phyloP scores from a whole-genome alignment of 2,888 invertebrate genomes.

The Agriopis leucophaearia region DNA sequence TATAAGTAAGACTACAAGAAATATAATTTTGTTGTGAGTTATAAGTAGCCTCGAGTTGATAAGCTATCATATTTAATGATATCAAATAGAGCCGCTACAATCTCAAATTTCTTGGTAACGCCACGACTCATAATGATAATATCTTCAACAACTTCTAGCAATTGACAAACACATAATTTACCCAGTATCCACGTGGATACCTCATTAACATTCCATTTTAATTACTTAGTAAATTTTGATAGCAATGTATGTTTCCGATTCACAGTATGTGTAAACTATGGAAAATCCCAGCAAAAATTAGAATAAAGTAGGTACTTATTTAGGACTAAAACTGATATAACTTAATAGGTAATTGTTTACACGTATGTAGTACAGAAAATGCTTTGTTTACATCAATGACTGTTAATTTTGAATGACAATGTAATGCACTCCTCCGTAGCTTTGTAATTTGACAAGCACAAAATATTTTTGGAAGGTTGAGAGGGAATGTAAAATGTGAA shows the following conservation, averaged over 20 bases:
- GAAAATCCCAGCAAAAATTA: neutral
- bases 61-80: conserved; percentile 31
- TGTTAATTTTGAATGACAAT: neutral
- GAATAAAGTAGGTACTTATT: neutral
- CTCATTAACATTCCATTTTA: neutral
- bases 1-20: conserved; percentile 14
- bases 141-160: neutral
- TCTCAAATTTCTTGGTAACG: conserved; percentile 26
- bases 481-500: too few species aligned
- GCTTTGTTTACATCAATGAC: conserved; percentile 7
- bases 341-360: neutral
- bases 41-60: conserved; percentile 25
- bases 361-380: neutral
- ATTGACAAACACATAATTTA: neutral
- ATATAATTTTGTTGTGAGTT: conserved; percentile 6
- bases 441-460: neutral
- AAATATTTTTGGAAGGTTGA: neutral
- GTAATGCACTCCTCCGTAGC: neutral
- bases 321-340: neutral
- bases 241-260: too few species aligned
- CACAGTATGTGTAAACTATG: neutral
- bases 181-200: neutral
- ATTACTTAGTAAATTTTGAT: neutral
- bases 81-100: conserved; percentile 5
- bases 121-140: conserved; percentile 21